Conservation (phyloP, 2,113 vertebrate genomes). For the Osmerus eperlanus region DNA sequence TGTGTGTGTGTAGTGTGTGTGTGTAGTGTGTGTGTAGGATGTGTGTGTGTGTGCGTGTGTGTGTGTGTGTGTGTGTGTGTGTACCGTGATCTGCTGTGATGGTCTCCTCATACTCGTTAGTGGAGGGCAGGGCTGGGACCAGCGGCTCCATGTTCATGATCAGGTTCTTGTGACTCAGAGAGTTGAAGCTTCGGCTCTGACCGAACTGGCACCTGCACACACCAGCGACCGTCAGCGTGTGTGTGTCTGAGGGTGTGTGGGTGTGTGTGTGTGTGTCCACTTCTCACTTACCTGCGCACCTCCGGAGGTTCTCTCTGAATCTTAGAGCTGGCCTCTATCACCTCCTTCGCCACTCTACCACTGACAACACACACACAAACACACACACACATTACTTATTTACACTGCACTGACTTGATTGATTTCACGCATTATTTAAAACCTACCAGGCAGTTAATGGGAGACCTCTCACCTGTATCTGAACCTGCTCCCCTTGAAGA, state of each 20-base stretch:
- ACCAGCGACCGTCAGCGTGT: slow-evolving; percentile 6
- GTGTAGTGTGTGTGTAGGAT: background rate
- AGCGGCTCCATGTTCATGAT: slow-evolving; percentile 97
- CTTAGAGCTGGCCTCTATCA: slow-evolving; percentile 95
- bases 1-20: slow-evolving; percentile 1
- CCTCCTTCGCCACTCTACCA: slow-evolving; percentile 96
- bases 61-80: background rate
- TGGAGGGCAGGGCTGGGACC: slow-evolving; percentile 84
- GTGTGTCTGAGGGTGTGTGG: background rate
- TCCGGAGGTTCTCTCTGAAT: slow-evolving; percentile 93
- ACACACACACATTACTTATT: too few species aligned
- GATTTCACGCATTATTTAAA: too few species aligned
- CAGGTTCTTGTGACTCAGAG: slow-evolving; percentile 91
- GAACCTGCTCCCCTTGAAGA: slow-evolving; percentile 98
- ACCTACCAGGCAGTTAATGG: too few species aligned
- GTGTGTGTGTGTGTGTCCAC: slow-evolving; percentile 1
- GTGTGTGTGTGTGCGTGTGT: too few species aligned
- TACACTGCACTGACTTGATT: too few species aligned
- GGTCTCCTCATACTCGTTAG: slow-evolving; percentile 70
- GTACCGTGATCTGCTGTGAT: too few species aligned
- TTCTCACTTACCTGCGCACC: slow-evolving; percentile 80
- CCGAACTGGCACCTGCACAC: slow-evolving; percentile 82
- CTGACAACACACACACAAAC: slow-evolving; percentile 55
- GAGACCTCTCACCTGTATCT: slow-evolving; percentile 83
- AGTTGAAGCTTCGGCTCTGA: slow-evolving; percentile 90